Base-by-base conservation (phyloP, 2,797 vertebrate species). In the Scolopax bukidnonensis region DNA sequence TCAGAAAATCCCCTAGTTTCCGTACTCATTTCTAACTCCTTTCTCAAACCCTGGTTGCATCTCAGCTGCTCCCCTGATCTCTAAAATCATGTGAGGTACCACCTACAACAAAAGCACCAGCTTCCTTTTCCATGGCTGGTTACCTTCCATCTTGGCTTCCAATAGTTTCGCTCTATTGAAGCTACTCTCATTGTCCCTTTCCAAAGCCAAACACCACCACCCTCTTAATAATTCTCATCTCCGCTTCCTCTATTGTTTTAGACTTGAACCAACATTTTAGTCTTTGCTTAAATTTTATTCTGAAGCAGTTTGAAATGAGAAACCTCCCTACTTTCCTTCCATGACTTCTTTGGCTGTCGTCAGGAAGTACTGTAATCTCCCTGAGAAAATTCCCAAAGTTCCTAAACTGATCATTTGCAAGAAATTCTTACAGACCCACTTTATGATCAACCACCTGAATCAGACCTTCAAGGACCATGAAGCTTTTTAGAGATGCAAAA, bases 71-170 rank as follows among this genome's bases (percentile, higher is more conserved):
- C 5, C 14, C 19, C 9, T 16, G 7, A 5, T 9, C 32, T 80
- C 82, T 43, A 43, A 84, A 84, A 53, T 30, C 45, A 18, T 11
- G 23, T 45, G 15, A 76, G 3, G 2, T 19, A 30, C 5, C 1
- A 0, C 40, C 63, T 36, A 51, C 30, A 57, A 24, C 20, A 87
- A 90, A 60, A 0, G 1, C 28, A 65, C 0, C 1, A 27, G 2
- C 16, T 65, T 79, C 24, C 16, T 43, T 28, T 63, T 69, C 36
- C 61, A 33, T 24, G 28, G 2, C 1, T 25, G 8, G 11, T 71
- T 43, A n/a, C 28, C 59, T 79, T 86, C 50, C n/a, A 47, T 13
- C 8, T 15, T 60, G 2, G 1, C 18, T 93, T 84, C 38, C 63
- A 68, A 4, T n/a, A 51, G n/a, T 89, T 65, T 51, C 78, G 4